Evolutionary conservation across 2,797 vertebrate species (phyloP), one percentile per base, ranked within the genome.

Genomic region (Muscicapa striata): DNA sequence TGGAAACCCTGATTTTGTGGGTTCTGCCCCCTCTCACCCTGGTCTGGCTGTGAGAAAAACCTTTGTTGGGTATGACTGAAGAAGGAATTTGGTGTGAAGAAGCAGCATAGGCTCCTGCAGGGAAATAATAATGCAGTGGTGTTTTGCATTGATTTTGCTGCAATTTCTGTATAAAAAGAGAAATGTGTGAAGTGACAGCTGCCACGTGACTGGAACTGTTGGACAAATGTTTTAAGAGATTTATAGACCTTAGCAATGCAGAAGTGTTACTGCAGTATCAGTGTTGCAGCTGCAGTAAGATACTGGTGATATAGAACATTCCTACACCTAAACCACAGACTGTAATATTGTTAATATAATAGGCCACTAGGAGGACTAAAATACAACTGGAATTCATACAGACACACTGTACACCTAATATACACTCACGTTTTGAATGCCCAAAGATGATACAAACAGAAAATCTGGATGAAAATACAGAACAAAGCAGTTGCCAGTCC

Each of bases 361-460:
- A 94, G 92, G 59, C 95, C 95, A 96, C 93, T 97, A 96, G 95
- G 94, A 97, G 95, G 94, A 97, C 96, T 96, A 96, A 94, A 97
- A 95, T 95, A 93, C 94, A 97, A 88, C 84, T 80, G 90, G 77
- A 96, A 94, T 91, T 73, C 93, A 66, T 24, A 69, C 84, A 84
- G 72, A 51, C 86, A 80, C 32, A 22, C 22, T 34, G 61, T 22
- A 72, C 57, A 90, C 67, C 43, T 73, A 80, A 84, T 17, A 43
- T 19, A n/a, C 40, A 55, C 38, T 86, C 48, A 52, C 29, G 74
- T 93, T 82, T 20, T 76, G 41, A 93, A 74, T 70, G 62, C 16
- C n/a, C 27, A 69, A 36, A 57, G 57, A 64, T 18, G 58, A 72
- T 6, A 55, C 19, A 84, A 78, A 70, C 48, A 76, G 70, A 69